phyloP scores from a whole-genome alignment of 2,888 invertebrate genomes.

The Bruchidius siliquastri region DNA sequence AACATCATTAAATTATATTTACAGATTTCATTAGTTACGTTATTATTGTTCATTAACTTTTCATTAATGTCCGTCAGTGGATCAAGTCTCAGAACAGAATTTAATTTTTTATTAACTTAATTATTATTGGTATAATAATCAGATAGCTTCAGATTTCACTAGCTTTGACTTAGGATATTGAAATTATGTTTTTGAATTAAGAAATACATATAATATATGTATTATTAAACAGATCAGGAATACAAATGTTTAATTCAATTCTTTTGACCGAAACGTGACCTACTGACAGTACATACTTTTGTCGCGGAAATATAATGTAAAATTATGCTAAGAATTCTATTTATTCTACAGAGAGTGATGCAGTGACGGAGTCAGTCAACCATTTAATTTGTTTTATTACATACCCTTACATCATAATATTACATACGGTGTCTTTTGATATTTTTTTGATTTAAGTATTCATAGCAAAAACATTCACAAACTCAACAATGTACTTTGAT shows the following conservation, averaged over 20 bases:
- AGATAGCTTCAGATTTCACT: too few relatives aligned
- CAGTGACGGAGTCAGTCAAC: not conserved
- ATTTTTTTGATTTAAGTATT: not conserved
- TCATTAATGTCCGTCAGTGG: not conserved
- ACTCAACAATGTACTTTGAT: not conserved
- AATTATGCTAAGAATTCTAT: not conserved
- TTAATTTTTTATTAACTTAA: too few relatives aligned
- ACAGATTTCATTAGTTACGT: not conserved
- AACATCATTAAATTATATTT: not conserved
- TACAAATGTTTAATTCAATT: too few relatives aligned
- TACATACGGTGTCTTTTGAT: not conserved
- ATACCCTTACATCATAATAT: not conserved
- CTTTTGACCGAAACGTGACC: too few relatives aligned
- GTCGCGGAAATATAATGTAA: not conserved
- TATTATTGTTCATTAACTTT: not conserved
- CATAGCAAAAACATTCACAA: not conserved
- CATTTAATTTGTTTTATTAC: not conserved
- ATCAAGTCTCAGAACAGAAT: not conserved
- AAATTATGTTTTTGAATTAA: too few relatives aligned
- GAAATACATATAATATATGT: too few relatives aligned
- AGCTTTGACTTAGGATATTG: too few relatives aligned
- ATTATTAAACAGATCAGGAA: too few relatives aligned
- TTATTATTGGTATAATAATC: too few relatives aligned
- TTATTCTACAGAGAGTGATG: not conserved
- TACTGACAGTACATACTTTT: not conserved